Conservation (phyloP, 2,113 vertebrate genomes). For the Pseudorectes ferrugineus region DNA sequence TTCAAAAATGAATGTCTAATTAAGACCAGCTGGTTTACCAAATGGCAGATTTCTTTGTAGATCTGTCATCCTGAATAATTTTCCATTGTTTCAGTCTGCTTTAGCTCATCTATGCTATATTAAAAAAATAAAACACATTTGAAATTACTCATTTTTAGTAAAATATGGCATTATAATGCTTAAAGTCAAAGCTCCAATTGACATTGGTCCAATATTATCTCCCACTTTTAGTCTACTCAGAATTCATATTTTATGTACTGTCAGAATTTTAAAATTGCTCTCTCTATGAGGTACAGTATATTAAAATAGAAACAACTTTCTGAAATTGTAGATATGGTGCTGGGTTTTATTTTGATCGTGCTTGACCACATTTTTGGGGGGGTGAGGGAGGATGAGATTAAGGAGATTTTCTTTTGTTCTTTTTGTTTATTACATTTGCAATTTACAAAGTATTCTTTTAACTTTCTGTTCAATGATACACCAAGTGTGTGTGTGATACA, state of each 20-base stretch:
- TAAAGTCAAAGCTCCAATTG: not conserved
- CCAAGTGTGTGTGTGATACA: not conserved
- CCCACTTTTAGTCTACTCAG: not conserved
- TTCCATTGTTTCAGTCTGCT: not conserved
- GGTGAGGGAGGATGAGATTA: not conserved
- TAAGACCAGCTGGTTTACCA: constrained; percentile 23
- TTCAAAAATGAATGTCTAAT: not conserved
- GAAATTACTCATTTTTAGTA: not conserved
- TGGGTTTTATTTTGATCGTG: not conserved
- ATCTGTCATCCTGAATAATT: not conserved
- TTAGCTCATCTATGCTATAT: not conserved
- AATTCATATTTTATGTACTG: not conserved
- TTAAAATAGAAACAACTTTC: not conserved
- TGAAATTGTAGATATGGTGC: not conserved
- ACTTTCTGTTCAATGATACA: not conserved
- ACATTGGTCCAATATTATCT: not conserved
- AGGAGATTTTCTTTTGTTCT: not conserved
- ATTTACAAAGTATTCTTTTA: not conserved
- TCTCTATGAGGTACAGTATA: not conserved
- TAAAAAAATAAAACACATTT: not conserved
- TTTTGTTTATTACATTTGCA: not conserved
- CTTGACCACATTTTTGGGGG: not conserved
- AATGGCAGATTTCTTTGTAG: constrained; percentile 10
- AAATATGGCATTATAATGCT: not conserved
- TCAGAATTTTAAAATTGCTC: not conserved